Evolutionary conservation across 2,888 invertebrate species (phyloP), one percentile per base, ranked within the genome.

Genomic region (Philereme transversata): DNA sequence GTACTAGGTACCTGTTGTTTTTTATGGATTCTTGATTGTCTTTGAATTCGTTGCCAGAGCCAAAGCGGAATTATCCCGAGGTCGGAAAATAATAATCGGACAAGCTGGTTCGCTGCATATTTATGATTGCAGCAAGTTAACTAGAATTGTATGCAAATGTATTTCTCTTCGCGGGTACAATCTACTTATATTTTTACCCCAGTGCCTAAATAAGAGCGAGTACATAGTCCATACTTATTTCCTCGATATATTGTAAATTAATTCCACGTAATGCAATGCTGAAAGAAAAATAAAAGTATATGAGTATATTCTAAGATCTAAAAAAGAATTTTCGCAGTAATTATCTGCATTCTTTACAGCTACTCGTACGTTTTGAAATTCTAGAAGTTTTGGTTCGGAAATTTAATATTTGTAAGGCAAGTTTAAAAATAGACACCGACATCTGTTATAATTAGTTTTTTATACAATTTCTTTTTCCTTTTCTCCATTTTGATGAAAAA

Each of bases 331-430:
- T 57, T 60, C 54, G 55, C 54, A 51, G 59, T 58, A 60, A 65
- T 55, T 61, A 57, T 61, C 59, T 63, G 57, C 61, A 57, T 65
- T 65, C 59, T 50, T 62, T 55, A 57, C 57, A 22, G 38, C 54
- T 44, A n/a, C n/a, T n/a, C n/a, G n/a, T n/a, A 43, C 46, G 55
- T 46, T 64, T 60, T 58, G 53, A 48, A 61, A 64, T 61, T 45
- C 57, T 53, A 38, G 61, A 62, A 59, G 61, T 41, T 22, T 36
- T 36, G 36, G 22, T 22, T 36, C 5, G 36, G 36, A 56, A 60
- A 65, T 59, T 61, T 61, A 59, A 66, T 66, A 60, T 60, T 56
- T 53, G 48, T 40, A 48, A 58, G 45, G 60, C 63, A 60, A 62
- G 56, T 60, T 59, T 59, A 43, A 41, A 48, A 53, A 57, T 46